Conservation (phyloP, 2,113 vertebrate genomes). For the Actinemys pallida region DNA sequence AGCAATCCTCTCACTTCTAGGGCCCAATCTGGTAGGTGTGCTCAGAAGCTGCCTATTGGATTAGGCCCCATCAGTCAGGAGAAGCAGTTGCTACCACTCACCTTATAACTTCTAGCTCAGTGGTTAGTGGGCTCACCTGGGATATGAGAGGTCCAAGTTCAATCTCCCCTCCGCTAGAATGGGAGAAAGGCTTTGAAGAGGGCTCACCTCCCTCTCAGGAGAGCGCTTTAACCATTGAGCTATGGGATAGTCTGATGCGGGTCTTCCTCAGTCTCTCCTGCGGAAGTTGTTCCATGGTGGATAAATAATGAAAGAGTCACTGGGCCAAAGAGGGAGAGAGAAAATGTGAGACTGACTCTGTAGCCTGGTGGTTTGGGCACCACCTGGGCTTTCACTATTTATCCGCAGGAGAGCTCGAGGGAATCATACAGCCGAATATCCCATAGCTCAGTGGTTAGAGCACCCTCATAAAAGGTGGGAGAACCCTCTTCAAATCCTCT, state of each 20-base stretch:
- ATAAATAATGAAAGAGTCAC: background rate
- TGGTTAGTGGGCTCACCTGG: background rate
- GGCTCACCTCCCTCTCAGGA: background rate
- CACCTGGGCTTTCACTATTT: background rate
- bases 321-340: background rate
- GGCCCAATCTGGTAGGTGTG: background rate
- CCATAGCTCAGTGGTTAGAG: background rate
- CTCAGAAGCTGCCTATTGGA: background rate
- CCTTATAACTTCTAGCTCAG: background rate
- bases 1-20: background rate
- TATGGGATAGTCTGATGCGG: background rate
- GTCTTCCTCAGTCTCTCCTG: background rate
- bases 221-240: background rate
- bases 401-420: background rate
- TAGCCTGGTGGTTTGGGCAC: background rate
- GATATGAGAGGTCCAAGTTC: background rate
- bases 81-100: background rate
- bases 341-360: background rate
- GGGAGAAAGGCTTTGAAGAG: background rate
- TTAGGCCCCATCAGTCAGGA: background rate
- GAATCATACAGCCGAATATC: background rate
- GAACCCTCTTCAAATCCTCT: background rate
- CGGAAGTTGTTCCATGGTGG: accelerated
- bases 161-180: background rate
- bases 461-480: background rate